phyloP scores from a whole-genome alignment of 2,888 invertebrate genomes.

The Ennomos erosarius region DNA sequence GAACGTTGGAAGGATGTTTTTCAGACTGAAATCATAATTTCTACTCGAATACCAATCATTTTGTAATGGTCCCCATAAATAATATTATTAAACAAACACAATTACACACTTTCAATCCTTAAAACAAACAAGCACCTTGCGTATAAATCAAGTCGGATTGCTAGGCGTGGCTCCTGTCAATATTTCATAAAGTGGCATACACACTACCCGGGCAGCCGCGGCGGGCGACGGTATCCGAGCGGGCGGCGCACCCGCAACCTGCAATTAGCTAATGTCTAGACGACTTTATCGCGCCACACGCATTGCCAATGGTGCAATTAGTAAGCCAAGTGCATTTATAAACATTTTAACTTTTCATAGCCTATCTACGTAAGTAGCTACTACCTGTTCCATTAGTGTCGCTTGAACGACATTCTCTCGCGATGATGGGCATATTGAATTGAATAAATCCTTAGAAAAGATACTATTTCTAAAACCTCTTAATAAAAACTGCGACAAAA shows the following conservation, averaged over 20 bases:
- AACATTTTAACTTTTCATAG: constrained; percentile 5
- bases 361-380: not conserved
- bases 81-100: constrained; percentile 25
- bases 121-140: constrained; percentile 42
- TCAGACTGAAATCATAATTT: too few species aligned
- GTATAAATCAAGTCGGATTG: constrained; percentile 34
- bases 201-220: constrained; percentile 39
- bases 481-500: constrained; percentile 5
- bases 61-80: not conserved
- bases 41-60: not conserved
- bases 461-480: not conserved
- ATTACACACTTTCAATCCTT: constrained; percentile 29
- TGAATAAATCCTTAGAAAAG: not conserved
- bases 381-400: constrained; percentile 9
- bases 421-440: constrained; percentile 15
- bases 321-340: constrained; percentile 20
- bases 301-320: constrained; percentile 26
- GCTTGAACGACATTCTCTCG: not conserved
- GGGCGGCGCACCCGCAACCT: constrained; percentile 29
- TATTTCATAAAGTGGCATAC: constrained; percentile 41
- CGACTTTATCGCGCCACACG: constrained; percentile 52
- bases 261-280: constrained; percentile 61
- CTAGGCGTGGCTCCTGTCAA: constrained; percentile 38
- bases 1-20: too few species aligned
- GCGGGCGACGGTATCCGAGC: constrained; percentile 21